Evolutionary conservation across 2,113 vertebrate species (phyloP).

Genomic region (Telmatochromis sp.): DNA sequence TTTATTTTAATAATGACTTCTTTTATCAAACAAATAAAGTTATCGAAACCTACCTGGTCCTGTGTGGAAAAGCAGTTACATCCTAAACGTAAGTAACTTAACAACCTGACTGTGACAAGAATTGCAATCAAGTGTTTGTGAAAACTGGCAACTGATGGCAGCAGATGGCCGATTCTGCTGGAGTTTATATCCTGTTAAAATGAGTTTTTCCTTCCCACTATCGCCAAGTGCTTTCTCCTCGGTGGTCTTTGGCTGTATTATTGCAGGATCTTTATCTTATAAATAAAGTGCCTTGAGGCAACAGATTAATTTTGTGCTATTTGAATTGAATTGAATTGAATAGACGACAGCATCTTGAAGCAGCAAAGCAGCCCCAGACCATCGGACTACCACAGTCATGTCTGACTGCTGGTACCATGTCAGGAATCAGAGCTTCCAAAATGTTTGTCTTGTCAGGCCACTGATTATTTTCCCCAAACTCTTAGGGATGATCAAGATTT

Average conservation of each 20-base stretch:
- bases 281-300: background rate
- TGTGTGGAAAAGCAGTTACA: background rate
- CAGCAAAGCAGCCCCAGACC: background rate
- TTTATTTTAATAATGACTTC: accelerated
- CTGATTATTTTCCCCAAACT: background rate
- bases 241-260: background rate
- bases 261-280: background rate
- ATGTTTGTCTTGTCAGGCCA: background rate
- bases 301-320: background rate
- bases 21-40: background rate
- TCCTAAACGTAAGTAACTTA: background rate
- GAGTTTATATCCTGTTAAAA: background rate
- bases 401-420: background rate
- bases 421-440: background rate
- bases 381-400: background rate
- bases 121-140: background rate
- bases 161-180: background rate
- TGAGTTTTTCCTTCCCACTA: background rate
- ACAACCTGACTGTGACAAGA: background rate
- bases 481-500: background rate
- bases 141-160: background rate
- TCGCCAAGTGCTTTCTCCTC: background rate
- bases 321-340: background rate
- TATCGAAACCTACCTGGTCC: background rate
- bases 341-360: background rate